Conservation (phyloP, 2,797 vertebrate genomes). For the Caiman crocodilus region DNA sequence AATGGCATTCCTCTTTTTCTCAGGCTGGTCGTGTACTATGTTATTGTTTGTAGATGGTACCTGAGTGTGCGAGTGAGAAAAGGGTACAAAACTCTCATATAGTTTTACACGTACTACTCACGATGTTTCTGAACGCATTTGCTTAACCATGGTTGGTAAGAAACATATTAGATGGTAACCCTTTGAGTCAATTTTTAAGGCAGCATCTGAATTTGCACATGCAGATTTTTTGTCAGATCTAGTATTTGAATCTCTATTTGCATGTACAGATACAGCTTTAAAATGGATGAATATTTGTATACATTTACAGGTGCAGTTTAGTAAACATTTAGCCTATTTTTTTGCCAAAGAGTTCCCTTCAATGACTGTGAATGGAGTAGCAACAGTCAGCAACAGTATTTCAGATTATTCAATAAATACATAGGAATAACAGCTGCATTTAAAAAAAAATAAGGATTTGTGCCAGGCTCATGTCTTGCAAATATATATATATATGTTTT, state of each 20-base stretch:
- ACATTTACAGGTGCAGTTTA: not conserved
- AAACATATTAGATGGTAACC: not conserved
- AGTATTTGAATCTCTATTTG: not conserved
- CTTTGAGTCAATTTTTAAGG: not conserved
- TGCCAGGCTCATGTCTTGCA: not conserved
- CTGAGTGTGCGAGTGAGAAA: not conserved
- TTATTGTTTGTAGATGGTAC: not conserved
- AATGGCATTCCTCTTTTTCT: not conserved
- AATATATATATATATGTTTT: not conserved
- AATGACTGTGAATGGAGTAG: not conserved
- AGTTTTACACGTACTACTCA: not conserved
- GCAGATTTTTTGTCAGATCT: not conserved
- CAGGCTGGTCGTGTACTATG: not conserved
- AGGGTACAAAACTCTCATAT: not conserved
- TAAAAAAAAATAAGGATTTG: not conserved
- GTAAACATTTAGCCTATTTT: not conserved
- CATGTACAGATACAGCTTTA: not conserved
- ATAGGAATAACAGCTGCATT: not conserved
- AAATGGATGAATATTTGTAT: not conserved
- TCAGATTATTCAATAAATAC: conserved; percentile 10
- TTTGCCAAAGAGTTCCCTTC: not conserved
- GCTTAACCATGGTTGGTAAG: not conserved
- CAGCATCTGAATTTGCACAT: not conserved
- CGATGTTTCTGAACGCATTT: not conserved
- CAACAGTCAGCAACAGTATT: not conserved